Evolutionary conservation across 92 coral and sea anemone species (phyloP).

Genomic region (Zoanthus sansibaricus): DNA sequence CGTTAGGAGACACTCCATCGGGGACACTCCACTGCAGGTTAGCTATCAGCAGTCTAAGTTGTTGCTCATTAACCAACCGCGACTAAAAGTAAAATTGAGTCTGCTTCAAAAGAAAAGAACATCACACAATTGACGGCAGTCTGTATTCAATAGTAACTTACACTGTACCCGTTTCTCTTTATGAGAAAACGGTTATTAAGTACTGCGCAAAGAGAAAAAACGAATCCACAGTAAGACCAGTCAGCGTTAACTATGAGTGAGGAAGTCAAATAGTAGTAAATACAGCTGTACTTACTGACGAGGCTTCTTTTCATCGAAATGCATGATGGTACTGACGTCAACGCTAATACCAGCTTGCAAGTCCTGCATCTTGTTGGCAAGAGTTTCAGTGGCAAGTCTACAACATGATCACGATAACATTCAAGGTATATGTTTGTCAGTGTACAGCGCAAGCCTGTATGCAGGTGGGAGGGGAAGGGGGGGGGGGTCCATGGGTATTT

Average conservation of each 20-base stretch:
- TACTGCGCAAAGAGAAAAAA: neutral
- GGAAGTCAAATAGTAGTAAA: neutral
- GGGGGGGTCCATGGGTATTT: too few species aligned
- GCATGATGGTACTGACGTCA: slow-evolving; percentile 84
- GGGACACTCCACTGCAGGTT: neutral
- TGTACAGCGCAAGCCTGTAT: too few species aligned
- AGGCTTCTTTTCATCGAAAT: slow-evolving; percentile 73
- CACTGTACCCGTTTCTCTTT: too few species aligned
- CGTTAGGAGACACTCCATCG: neutral
- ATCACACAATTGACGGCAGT: too few species aligned
- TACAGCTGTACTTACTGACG: slow-evolving; percentile 67
- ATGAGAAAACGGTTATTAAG: too few species aligned
- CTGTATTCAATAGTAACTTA: too few species aligned
- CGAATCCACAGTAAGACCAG: neutral
- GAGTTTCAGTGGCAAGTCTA: slow-evolving; percentile 88
- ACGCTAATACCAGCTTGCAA: slow-evolving; percentile 89
- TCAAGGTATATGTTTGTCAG: too few species aligned
- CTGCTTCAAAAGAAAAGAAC: too few species aligned
- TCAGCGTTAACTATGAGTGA: neutral
- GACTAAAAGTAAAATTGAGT: neutral
- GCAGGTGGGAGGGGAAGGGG: too few species aligned
- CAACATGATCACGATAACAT: neutral
- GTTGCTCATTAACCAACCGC: neutral
- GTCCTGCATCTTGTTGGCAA: slow-evolving; percentile 92
- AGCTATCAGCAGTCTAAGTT: neutral